A percentile compares a stretch with the other conserved stretches of the same genome.
Conservation (phyloP, 2,113 vertebrate genomes). For the Mungos mungo region DNA sequence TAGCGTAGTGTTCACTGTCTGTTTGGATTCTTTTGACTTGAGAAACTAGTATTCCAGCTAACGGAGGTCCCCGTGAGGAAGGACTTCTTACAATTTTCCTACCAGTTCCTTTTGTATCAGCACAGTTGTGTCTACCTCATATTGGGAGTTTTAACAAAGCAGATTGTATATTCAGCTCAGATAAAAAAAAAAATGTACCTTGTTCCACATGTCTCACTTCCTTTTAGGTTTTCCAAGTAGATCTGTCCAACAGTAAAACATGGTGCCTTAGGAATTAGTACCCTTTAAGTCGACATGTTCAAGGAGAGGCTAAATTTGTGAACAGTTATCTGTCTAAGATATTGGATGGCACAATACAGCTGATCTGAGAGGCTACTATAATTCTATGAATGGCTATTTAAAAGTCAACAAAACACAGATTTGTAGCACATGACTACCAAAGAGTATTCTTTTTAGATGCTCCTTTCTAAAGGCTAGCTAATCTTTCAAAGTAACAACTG, state of each 20-base stretch:
- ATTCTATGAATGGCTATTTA: neutral
- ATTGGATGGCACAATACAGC: neutral
- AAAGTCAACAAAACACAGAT: neutral
- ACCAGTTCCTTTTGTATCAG: neutral
- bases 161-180: neutral
- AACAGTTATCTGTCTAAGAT: neutral
- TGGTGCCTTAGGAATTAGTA: neutral
- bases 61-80: neutral
- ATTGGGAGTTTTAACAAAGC: neutral
- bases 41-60: neutral
- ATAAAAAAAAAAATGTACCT: neutral
- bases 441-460: neutral
- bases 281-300: neutral
- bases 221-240: neutral
- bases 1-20: neutral
- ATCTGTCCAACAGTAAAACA: neutral
- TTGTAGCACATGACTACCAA: neutral
- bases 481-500: neutral
- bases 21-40: neutral
- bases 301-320: conserved; percentile 6
- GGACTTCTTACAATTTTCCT: neutral
- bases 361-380: neutral
- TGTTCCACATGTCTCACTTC: neutral
- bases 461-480: neutral
- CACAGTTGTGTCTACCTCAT: neutral